Percentiles rank a stretch among this genome's conserved stretches.
These are phyloP conservation scores for Notodromas monacha DNA, from an alignment of 2,888 invertebrate genomes.

Conservation along the genomic window DNA sequence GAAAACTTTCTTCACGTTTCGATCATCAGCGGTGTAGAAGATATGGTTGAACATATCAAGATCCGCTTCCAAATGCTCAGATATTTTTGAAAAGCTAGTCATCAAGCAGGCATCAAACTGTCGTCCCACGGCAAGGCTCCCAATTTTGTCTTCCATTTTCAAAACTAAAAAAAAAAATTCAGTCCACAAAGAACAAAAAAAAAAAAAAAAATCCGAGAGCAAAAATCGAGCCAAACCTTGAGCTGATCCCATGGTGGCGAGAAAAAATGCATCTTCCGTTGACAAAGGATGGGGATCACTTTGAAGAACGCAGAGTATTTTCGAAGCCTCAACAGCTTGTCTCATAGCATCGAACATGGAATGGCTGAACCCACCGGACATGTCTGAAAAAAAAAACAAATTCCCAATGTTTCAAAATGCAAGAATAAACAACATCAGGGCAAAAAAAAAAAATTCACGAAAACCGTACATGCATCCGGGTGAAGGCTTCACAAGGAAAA, in stretches of 20 bases:
- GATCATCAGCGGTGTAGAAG: slow-evolving; percentile 7
- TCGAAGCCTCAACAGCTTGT: background rate
- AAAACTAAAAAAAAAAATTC: background rate
- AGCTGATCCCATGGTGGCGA: background rate
- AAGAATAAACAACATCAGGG: no score
- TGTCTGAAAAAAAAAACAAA: no score
- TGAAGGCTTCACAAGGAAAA: no score
- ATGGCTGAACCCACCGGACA: background rate
- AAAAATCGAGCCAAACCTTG: no score
- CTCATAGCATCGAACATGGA: background rate
- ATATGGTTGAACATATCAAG: background rate
- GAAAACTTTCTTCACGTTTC: slow-evolving; percentile 8
- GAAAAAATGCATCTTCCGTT: background rate
- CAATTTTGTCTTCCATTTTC: slow-evolving; percentile 1
- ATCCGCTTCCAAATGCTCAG: no score
- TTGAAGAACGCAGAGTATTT: background rate
- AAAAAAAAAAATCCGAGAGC: no score
- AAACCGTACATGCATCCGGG: no score
- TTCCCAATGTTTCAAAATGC: no score
- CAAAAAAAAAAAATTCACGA: no score
- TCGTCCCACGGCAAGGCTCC: background rate
- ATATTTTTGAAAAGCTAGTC: no score
- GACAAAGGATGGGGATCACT: background rate
- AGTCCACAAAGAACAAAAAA: no score
- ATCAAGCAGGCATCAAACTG: background rate